Evolutionary conservation across 2,888 invertebrate genomes (phyloP).

Genomic region (Ochropacha duplaris): DNA sequence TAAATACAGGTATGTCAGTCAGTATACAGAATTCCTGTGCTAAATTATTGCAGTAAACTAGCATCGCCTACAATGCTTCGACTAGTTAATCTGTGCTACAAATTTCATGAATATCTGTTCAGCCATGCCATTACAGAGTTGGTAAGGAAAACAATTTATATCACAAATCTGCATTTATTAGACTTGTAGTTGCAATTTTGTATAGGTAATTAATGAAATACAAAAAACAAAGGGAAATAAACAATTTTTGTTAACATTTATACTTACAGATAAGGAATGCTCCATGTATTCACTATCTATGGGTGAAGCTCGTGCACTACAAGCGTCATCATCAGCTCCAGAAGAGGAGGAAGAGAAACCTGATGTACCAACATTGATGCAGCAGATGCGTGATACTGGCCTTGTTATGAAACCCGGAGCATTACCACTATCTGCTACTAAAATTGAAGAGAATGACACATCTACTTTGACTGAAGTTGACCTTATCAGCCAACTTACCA

Average conservation of each 20-base stretch:
- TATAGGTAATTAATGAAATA: no score
- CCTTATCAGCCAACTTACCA: conserved; percentile 91
- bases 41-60: no score
- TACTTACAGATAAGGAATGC: conserved; percentile 93
- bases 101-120: no score
- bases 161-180: no score
- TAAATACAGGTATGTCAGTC: conserved; percentile 90
- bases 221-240: no score
- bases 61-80: no score
- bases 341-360: conserved; percentile 85
- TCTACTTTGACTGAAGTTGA: conserved; percentile 86
- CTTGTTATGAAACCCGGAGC: conserved; percentile 92
- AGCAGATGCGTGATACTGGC: conserved; percentile 96
- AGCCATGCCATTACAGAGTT: no score
- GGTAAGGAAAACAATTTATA: no score
- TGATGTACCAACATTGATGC: conserved; percentile 87
- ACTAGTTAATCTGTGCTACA: no score
- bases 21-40: neutral
- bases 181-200: no score
- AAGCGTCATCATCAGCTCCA: conserved; percentile 87
- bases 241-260: no score
- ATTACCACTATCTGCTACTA: conserved; percentile 81
- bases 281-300: conserved; percentile 94
- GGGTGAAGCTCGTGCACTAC: conserved; percentile 90
- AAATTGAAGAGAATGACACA: conserved; percentile 84